Conservation (phyloP, 2,797 vertebrate species). For the Neosalanx taihuensis region DNA sequence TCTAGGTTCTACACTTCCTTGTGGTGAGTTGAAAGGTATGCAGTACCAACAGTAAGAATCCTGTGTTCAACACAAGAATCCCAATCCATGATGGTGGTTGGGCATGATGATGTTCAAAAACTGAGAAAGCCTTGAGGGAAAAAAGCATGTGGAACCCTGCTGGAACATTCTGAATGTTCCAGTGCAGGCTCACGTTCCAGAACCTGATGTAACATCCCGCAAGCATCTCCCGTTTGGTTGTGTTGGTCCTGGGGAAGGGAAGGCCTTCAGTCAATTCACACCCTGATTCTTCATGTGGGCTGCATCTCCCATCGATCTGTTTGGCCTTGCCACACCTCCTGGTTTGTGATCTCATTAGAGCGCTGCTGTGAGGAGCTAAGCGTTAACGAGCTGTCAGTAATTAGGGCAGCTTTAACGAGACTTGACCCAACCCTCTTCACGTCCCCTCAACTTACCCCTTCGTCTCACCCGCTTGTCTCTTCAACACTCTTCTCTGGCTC, state of each 20-base stretch:
- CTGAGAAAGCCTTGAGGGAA: too few species aligned
- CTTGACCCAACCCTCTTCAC: constrained; percentile 21
- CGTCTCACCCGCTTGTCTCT: constrained; percentile 9
- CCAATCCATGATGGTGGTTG: too few species aligned
- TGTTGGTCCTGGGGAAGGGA: constrained; percentile 42
- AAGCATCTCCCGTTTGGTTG: not conserved
- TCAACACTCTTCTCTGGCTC: not conserved
- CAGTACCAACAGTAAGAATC: too few species aligned
- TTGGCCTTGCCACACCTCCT: constrained; percentile 39
- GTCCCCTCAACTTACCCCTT: not conserved
- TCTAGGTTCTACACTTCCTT: too few species aligned
- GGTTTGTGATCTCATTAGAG: constrained; percentile 23
- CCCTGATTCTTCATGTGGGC: constrained; percentile 56
- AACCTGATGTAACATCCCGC: too few species aligned
- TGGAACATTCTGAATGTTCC: too few species aligned
- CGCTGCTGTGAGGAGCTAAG: constrained; percentile 25
- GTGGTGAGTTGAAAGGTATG: too few species aligned
- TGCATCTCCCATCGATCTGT: constrained; percentile 54
- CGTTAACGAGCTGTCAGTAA: constrained; percentile 38
- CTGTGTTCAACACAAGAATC: too few species aligned
- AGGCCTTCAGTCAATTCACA: constrained; percentile 52
- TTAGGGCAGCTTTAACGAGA: constrained; percentile 32
- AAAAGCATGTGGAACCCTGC: too few species aligned
- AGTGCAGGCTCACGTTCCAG: not conserved
- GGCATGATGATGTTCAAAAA: too few species aligned